Base-by-base conservation (phyloP, 2,113 vertebrate species). In the Sebastes schlegelii region DNA sequence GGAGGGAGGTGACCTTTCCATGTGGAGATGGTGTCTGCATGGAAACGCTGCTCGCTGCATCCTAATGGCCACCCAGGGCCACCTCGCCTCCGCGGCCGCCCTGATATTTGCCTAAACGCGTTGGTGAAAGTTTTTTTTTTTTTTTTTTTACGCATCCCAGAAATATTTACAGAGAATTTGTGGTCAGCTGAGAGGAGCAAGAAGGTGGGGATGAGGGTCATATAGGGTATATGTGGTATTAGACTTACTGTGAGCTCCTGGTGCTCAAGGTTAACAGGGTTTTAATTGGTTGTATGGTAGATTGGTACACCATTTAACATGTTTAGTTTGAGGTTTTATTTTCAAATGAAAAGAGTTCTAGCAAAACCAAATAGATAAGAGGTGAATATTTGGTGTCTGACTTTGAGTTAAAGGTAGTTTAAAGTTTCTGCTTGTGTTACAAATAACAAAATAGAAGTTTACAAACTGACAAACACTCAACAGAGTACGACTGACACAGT, bases 81-180 rank as follows among this genome's bases (percentile, higher is more conserved):
- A 91, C 92, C 89, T 83, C 84, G 89, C 91, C 90, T 90, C 93
- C 83, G 82, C 88, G 81, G 87, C 87, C 79, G 40, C 83, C 88
- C 91, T 96, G 95, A 96, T 96, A 96, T 96, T 96, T 96, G 94
- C 95, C 93, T 94, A 94, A 96, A 95, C 80, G 85, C 86, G 89
- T 89, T 87, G 89, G 89, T 82, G 91, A 93, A 93, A 82, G 54
- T 61, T 68, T 79, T 84, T 79, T 75, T 77, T 19, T 67, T 62
- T 65, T 71, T 54, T 66, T 26, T 66, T 54, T 64, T 48, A 64
- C 86, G 82, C 89, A 84, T 88, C 87, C 90, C 79, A 89, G 89
- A 92, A 85, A 89, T 94, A 93, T 95, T 95, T 94, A 90, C 84
- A 82, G 83, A 91, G 92, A 87, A 88, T 79, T 83, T 65, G 73